Evolutionary conservation across 2,888 invertebrate species (phyloP), one percentile per base, ranked within the genome.

Genomic region (Xanthia icteritia): DNA sequence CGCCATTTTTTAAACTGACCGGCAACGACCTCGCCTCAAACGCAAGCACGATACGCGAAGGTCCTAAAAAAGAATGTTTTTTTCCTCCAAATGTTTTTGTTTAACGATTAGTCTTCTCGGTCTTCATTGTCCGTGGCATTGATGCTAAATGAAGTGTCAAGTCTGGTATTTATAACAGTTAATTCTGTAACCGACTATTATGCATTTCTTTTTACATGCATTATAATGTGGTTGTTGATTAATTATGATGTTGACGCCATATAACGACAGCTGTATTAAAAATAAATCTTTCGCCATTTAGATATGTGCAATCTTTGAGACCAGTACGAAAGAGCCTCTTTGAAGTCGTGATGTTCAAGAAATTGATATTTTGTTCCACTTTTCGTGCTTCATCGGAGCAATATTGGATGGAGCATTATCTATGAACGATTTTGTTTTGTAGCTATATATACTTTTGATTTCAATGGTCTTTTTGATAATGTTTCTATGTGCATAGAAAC

Each of bases 101-200:
- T 88, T 88, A 84, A 82, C 89, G 82, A 91, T 92, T 91, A 91
- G 86, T 90, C 89, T 90, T 86, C 89, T 67, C 69, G 81, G 84
- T 91, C 91, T 90, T 92, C 91, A 91, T 93, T 93, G 93, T 93
- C 92, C 92, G 78, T 92, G 93, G 93, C 94, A 93, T 93, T 93
- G 91, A 94, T 94, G 94, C 91, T 92, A 92, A 95, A 94, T 94
- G 93, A 94, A 93, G 92, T 94, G 94, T 93, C 92, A 90, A 91
- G 90, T 92, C 89, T 89, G 87, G 83, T 83, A 91, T 92, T 92
- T 90, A 89, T 90, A 89, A 92, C 93, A 89, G 92, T 93, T 91
- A 91, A 89, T 91, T 90, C 76, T 84, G 79, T 89, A 89, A 84
- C 85, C 82, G 77, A 72, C 66, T 73, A 66, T 81, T 88, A 84